Base-by-base conservation (phyloP, 2,797 vertebrate species). In the Onychomys torridus region DNA sequence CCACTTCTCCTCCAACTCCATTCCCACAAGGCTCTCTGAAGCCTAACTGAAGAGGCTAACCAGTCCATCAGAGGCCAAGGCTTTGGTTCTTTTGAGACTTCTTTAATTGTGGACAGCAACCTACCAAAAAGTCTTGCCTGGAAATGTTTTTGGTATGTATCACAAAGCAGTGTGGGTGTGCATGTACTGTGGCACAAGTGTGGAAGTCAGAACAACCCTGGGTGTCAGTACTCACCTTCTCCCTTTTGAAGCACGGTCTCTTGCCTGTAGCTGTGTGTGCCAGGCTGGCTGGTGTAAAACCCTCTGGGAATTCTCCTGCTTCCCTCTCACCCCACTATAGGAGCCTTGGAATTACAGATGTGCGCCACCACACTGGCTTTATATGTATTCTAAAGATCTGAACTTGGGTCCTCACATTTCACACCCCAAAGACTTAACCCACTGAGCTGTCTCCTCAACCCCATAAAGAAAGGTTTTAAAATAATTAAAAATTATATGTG, bases 41-140 rank as follows among this genome's bases (percentile, higher is more conserved):
- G 61, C 29, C 61, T 89, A 29, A 4, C 46, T 63, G 73, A 85
- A 92, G 67, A 82, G 43, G 77, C 1, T 19, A 71, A 40, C 49
- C 59, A 32, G 0, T 23, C 0, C 1, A 16, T 1, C 7, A 3
- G 52, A 75, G 37, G 69, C n/a, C 46, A 21, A 32, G n/a, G 17
- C 23, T 49, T 55, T 63, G 65, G n/a, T 65, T 90, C 89, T 92
- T 95, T 59, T 73, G 46, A 40, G 67, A 37, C 81, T 71, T 79
- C 76, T 85, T 95, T 93, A 77, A 40, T 52, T 73, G 52, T 81
- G 59, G 34, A 77, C 34, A 83, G 52, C 19, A 59, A 29, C 46
- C 32, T 1, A 2, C 23, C 32, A 81, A 63, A 83, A 81, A 52
- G 43, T 13, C 43, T 90, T 63, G 14, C 67, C 71, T 17, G 6